Evolutionary conservation across 2,888 invertebrate species (phyloP), one percentile per base, ranked within the genome.

Genomic region (Hemistola chrysoprasaria): DNA sequence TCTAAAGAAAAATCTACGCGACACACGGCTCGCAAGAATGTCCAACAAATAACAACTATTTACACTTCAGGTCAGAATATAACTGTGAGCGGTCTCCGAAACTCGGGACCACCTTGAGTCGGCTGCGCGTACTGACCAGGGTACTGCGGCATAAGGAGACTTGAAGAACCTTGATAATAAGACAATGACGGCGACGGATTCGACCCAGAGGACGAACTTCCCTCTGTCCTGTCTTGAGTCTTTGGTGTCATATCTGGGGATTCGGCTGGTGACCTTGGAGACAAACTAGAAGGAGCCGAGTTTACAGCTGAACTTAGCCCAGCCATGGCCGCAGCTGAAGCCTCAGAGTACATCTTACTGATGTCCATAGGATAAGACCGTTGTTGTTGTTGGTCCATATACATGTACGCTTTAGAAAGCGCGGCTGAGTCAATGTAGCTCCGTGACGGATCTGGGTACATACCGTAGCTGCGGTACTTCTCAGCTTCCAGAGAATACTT

Each of bases 401-500:
- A 94, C 90, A 94, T 92, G 75, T 94, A 94, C 0, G 94, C 94
- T 69, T 94, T 94, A 64, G 93, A 92, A 6, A 93, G 78, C 4
- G 94, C 93, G 1, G 94, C 93, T 0, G 93, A 92, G 71, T 94
- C 94, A 34, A 94, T 83, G 69, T 94, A 94, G 36, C 92, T 91
- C 1, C 93, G 88, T 10, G 94, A 94, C 0, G 93, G 92, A 56
- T 94, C 94, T 0, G 93, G 91, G 65, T 94, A 94, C 93, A 94
- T 93, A 43, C 93, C 92, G 80, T 94, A 94, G 10, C 92, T 92
- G 36, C 94, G 90, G 74, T 94, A 94, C 61, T 94, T 94, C 60
- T 94, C 94, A 0, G 93, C 93, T 55, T 94, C 94, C 84, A 94
- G 91, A 6, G 94, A 93, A 71, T 94, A 94, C 66, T 94, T 94